A percentile compares a stretch with the other conserved stretches of the same genome.
Evolutionary conservation across 2,797 vertebrate genomes (phyloP).

Genomic region (Diplodus sargus): DNA sequence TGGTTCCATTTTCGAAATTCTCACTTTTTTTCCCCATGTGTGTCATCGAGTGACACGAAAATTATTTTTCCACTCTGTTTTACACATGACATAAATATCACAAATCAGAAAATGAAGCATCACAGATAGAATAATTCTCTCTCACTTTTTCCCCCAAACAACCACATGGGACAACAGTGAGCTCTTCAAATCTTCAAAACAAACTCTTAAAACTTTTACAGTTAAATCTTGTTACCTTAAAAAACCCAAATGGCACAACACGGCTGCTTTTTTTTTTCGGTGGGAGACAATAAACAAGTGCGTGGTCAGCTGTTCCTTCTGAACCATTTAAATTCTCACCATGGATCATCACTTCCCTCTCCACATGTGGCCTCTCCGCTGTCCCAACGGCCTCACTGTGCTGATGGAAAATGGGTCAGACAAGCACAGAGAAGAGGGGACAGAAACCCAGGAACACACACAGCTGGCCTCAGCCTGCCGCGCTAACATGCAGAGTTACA

Average conservation of each 20-base stretch:
- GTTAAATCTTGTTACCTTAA: not conserved
- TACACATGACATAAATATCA: too few species aligned
- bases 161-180: not conserved
- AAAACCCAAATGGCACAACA: not conserved
- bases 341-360: constrained; percentile 8
- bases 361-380: constrained; percentile 38
- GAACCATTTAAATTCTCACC: constrained; percentile 5
- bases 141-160: too few species aligned
- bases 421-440: constrained; percentile 40
- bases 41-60: too few species aligned
- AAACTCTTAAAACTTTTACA: not conserved
- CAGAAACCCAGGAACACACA: constrained; percentile 42
- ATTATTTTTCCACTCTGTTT: too few species aligned
- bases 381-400: constrained; percentile 27
- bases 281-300: not conserved
- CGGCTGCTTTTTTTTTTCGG: not conserved
- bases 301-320: not conserved
- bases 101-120: too few species aligned
- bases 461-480: constrained; percentile 54
- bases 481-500: constrained; percentile 24
- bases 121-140: too few species aligned
- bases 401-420: constrained; percentile 69
- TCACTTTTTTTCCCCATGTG: too few species aligned
- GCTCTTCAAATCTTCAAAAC: not conserved
- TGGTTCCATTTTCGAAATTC: too few species aligned